Evolutionary conservation across 2,888 invertebrate genomes (phyloP).

Genomic region (Mechanitis mazaeus): DNA sequence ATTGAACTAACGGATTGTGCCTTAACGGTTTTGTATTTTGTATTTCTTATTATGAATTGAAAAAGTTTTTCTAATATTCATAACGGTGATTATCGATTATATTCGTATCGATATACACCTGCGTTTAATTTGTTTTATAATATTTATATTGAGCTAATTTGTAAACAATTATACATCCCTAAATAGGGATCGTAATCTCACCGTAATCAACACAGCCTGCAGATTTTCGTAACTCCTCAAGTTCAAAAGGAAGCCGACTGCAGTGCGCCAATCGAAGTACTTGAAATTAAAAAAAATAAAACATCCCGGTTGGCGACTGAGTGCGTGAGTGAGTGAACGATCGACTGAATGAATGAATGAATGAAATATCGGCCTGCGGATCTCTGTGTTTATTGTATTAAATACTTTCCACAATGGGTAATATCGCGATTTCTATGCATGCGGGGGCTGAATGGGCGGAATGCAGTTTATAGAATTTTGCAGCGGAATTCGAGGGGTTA

Average conservation of each 20-base stretch:
- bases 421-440: conserved; percentile 49
- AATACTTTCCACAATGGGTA: conserved; percentile 56
- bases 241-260: conserved; percentile 63
- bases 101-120: conserved; percentile 22
- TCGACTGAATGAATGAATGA: conserved; percentile 48
- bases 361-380: conserved; percentile 63
- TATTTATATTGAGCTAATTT: conserved; percentile 31
- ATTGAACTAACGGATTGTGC: conserved; percentile 72
- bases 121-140: conserved; percentile 21
- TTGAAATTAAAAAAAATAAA: conserved; percentile 45
- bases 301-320: conserved; percentile 45
- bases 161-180: conserved; percentile 15
- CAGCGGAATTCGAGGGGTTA: conserved; percentile 36
- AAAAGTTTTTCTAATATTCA: conserved; percentile 37
- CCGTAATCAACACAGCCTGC: conserved; percentile 36
- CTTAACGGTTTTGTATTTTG: conserved; percentile 59
- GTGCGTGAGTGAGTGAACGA: conserved; percentile 38
- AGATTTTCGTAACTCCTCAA: conserved; percentile 41
- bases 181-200: conserved; percentile 36
- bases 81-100: conserved; percentile 24
- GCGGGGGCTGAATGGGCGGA: conserved; percentile 53
- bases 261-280: conserved; percentile 68
- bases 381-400: conserved; percentile 65
- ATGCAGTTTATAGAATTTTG: conserved; percentile 40
- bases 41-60: conserved; percentile 43